Evolutionary conservation across 1,140 invertebrate genomes (phyloP), one percentile per base, ranked within the genome.

Genomic region (Drosophila lacertosa): DNA sequence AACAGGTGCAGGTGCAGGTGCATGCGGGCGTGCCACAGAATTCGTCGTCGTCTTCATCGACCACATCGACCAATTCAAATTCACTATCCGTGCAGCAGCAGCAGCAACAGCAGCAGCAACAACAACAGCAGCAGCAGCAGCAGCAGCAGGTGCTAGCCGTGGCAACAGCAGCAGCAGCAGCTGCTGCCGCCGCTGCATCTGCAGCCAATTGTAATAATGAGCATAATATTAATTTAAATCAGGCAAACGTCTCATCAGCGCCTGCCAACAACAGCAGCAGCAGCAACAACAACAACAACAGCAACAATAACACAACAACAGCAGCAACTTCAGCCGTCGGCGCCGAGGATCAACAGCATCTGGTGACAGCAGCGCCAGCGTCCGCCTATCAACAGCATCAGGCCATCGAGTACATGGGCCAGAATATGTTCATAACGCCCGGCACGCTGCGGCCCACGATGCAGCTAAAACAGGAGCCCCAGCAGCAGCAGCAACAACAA

Each of bases 221-320:
- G 74, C 81, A 84, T 73, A 77, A 76, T 77, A 83, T 89, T 75
- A 91, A 91, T 88, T 77, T 90, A 84, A 90, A 90, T 75, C 89
- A 90, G 80, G 81, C 83, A 72, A 71, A 69, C 39, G 58, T 77
- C 40, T 33, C 68, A 37, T 50, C 62, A 50, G 53, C 62, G 53
- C 33, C 67, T 47, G 44, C 65, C 63, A 37, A 67, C 40, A 44
- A 62, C 63, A 71, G 24, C 68, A 55, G 40, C 72, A 57, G 15
- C 71, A 65, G 29, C 67, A 65, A 29, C 67, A 76, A 26, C 59
- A 42, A 10, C 42, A n/a, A 15, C 40, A 26, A 24, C 66, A 42
- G 29, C 40, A 16, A 32, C 63, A 50, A 13, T 57, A 45, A 32
- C 75, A 58, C 76, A 29, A 51, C 68, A 47, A 42, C 69, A 50